phyloP scores from a whole-genome alignment of 2,113 vertebrate genomes.

The Pseudorhombus dupliciocellatus region DNA sequence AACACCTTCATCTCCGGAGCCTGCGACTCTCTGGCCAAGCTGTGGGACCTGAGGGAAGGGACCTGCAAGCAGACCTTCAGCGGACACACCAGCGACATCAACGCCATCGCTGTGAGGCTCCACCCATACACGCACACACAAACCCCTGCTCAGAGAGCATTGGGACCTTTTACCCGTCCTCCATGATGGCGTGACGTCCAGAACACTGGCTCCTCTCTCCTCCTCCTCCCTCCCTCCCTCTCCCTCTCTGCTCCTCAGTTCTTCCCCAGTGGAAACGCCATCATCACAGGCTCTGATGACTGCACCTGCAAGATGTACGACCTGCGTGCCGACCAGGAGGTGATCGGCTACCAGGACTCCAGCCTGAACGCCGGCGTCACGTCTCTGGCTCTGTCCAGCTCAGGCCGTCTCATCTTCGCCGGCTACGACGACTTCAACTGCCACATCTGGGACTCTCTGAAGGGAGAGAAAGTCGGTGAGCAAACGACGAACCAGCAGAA shows the following conservation, averaged over 20 bases:
- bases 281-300: constrained; percentile 93
- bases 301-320: constrained; percentile 93
- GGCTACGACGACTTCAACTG: constrained; percentile 99
- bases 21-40: constrained; percentile 95
- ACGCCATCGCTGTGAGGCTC: constrained; percentile 91
- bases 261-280: constrained; percentile 85
- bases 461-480: constrained; percentile 95
- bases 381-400: constrained; percentile 91
- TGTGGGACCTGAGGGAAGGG: constrained; percentile 96
- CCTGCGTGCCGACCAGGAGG: constrained; percentile 92
- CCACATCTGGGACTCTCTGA: constrained; percentile 95
- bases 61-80: constrained; percentile 95
- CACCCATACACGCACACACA: not conserved
- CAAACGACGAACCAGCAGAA: not conserved
- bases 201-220: too few relatives aligned
- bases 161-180: too few relatives aligned
- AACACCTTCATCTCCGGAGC: constrained; percentile 94
- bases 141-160: too few relatives aligned
- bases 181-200: too few relatives aligned
- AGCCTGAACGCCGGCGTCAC: constrained; percentile 93
- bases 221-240: too few relatives aligned
- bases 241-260: constrained; percentile 77
- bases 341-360: constrained; percentile 86
- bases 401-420: constrained; percentile 92
- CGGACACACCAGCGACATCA: constrained; percentile 95